phyloP scores from a whole-genome alignment of 2,113 vertebrate genomes.

The Tauraco erythrolophus region DNA sequence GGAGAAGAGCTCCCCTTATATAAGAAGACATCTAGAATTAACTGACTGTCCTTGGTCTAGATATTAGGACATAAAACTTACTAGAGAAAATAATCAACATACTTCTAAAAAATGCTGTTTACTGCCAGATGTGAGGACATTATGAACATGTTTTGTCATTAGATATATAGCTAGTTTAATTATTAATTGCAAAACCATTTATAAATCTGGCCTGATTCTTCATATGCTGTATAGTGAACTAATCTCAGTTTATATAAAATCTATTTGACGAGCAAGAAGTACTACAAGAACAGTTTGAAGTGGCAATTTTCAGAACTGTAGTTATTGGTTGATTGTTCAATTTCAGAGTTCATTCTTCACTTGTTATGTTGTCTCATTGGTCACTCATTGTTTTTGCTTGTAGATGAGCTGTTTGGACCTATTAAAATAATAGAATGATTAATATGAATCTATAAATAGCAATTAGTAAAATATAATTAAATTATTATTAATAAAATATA shows the following conservation, averaged over 20 bases:
- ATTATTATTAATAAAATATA: not conserved
- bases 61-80: not conserved
- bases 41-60: not conserved
- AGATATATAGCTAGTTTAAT: not conserved
- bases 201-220: not conserved
- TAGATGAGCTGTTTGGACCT: not conserved
- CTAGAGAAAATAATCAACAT: too few relatives aligned
- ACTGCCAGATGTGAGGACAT: not conserved
- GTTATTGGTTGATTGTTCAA: not conserved
- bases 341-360: not conserved
- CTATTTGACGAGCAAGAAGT: not conserved
- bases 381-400: not conserved
- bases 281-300: not conserved
- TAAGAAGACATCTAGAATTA: not conserved
- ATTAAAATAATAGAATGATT: not conserved
- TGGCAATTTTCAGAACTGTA: not conserved
- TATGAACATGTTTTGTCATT: not conserved
- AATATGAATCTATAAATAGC: not conserved
- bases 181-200: not conserved
- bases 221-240: not conserved
- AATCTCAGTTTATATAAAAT: not conserved
- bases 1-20: not conserved
- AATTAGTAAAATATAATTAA: not conserved
- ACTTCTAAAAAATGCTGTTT: not conserved
- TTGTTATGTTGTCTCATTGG: not conserved